Evolutionary conservation across 2,888 invertebrate species (phyloP), one percentile per base, ranked within the genome.

Genomic region (Buathra laborator): DNA sequence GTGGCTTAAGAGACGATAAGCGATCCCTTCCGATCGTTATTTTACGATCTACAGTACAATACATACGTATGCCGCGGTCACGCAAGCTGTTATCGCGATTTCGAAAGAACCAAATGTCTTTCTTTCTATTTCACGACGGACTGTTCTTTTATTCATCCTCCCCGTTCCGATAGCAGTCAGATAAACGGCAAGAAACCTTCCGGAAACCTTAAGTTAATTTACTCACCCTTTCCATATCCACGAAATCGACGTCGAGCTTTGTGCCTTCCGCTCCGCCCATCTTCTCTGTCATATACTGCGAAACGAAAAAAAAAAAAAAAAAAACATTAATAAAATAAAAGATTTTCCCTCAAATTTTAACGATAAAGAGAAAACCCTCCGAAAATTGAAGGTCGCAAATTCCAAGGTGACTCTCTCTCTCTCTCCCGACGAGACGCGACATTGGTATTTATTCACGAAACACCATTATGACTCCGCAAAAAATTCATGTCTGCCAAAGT

Each of bases 251-350:
- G 95, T 99, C 99, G 93, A 99, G 96, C 95, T 99, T 99, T 90
- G 99, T 99, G 94, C 99, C 99, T 95, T 99, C 99, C 89, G 99
- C 99, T 94, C 99, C 99, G 88, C 99, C 99, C 97, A 99, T 99
- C 95, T 99, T 99, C 95, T 99, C 99, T 94, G 99, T 99, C 96
- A 99, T 97, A 96, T 99, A 99, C 99, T 99, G 96, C 83, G n/a
- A n/a, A n/a, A n/a, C n/a, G n/a, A n/a, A n/a, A n/a, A n/a, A n/a
- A n/a, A n/a, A 96, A 96, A 93, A 94, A 93, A 91, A 92, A 88
- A 81, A 51, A 66, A 51, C 19, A n/a, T 14, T 32, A 19, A 19
- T 74, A 16, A 46, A 62, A 5, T 10, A 64, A 29, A 46, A 14
- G 5, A 78, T 16, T n/a, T 7, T 3, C 12, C 3, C 14, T 14